Evolutionary conservation across 2,113 vertebrate species (phyloP), one percentile per base, ranked within the genome.

Genomic region (Dolichotis patagonum): DNA sequence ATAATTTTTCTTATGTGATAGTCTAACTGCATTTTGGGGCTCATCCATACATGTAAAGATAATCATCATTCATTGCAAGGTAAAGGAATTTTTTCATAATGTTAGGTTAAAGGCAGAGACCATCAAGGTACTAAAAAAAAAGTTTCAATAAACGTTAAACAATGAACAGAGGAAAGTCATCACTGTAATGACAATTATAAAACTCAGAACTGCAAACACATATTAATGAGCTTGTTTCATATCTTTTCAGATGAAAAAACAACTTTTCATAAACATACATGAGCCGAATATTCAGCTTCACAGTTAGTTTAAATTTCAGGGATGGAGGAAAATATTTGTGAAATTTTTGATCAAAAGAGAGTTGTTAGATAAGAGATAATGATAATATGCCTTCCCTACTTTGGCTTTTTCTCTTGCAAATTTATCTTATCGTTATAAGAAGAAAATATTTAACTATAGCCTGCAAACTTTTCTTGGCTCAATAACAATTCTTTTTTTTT

Each of bases 1-100:
- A 60, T 83, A 49, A 38, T 96, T 19, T 95, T 82, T 85, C 75
- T 84, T 90, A 1, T 89, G 9, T 82, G 32, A 86, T 63, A 63
- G 19, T 60, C 43, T 35, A 96, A 77, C 69, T 77, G 69, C 67
- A 10, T 90, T 71, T 20, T 96, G 77, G 26, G 62, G 7, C 88
- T 88, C 75, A 13, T 90, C 84, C 75, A 87, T 56, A 75, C 93
- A 94, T 77, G 43, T 88, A 91, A 97, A 65, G 69, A 90, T 90
- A 92, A 94, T 96, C 91, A 95, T 24, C 24, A 46, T 56, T 60
- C 41, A 81, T n/a, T 90, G 56, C 4, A 82, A 92, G 93, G 30
- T 19, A 67, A 22, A 96, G 78, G 52, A 95, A 96, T 92, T 26
- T 26, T 69, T 97, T 90, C 75, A 11, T 88, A 94, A 77, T n/a